A percentile compares a stretch with the other conserved stretches of the same genome.
Evolutionary conservation across 1,140 invertebrate species (phyloP).

Genomic region (Adelges cooleyi): DNA sequence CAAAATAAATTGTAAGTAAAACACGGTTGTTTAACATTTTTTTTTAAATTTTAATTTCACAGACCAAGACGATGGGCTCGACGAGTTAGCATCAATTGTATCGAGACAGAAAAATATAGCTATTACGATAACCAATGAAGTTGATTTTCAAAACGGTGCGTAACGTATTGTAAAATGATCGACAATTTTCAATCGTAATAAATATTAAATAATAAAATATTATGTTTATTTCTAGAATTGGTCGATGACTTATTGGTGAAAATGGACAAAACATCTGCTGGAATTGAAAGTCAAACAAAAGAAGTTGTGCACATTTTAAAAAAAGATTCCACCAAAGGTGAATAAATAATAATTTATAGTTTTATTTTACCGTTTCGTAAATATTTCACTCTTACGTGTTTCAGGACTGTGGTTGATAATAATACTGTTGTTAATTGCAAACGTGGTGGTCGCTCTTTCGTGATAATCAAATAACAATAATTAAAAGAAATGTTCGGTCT

Average conservation of each 20-base stretch:
- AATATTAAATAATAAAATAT: neutral
- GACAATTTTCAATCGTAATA: neutral
- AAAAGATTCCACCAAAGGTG: conserved; percentile 11
- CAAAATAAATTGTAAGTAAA: neutral
- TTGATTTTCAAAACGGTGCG: conserved; percentile 65
- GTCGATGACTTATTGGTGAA: conserved; percentile 65
- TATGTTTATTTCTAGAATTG: conserved; percentile 45
- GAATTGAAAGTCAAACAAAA: conserved; percentile 54
- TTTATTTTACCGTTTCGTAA: neutral
- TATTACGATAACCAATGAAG: conserved; percentile 59
- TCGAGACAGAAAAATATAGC: conserved; percentile 65
- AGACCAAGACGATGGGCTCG: conserved; percentile 67
- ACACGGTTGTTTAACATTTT: neutral
- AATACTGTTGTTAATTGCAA: conserved; percentile 49
- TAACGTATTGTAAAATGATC: neutral
- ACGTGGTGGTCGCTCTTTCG: conserved; percentile 34
- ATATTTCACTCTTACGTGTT: conserved; percentile 19
- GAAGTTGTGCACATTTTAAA: conserved; percentile 25
- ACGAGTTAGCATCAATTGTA: conserved; percentile 62
- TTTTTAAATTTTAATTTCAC: conserved; percentile 30
- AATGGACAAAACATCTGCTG: conserved; percentile 55
- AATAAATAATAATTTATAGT: neutral
- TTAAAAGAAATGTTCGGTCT: no score
- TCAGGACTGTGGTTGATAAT: conserved; percentile 53
- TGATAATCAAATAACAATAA: no score